Base-by-base conservation (phyloP, 2,113 vertebrate genomes). In the Cynoglossus semilaevis region DNA sequence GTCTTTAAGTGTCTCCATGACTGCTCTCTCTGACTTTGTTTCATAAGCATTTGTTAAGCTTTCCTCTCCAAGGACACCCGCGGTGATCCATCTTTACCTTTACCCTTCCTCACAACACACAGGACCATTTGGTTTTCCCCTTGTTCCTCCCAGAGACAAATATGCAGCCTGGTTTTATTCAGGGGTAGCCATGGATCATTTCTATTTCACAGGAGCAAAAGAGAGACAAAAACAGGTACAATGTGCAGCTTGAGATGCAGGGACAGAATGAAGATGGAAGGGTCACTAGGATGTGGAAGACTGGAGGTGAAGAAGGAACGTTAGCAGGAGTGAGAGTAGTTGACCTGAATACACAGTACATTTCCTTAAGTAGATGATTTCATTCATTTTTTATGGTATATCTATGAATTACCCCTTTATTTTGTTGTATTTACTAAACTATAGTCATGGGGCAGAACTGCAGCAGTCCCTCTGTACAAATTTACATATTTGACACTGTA, bases 171-270 rank as follows among this genome's bases (percentile, higher is more conserved):
- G 76, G 80, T 84, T 84, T 86, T 83, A 79, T 79, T 80, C 79
- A 68, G 70, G 11, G 38, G 45, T 81, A 74, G 79, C 77, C 71
- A 86, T 87, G 70, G 77, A 88, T 88, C 84, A 86, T 85, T 78
- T 67, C 70, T 71, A 61, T 58, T 37, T 62, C 53, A 62, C 67
- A 38, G 66, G 72, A 69, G 58, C 46, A 56, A n/a, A n/a, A n/a
- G n/a, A n/a, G 61, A 68, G 72, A 68, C 83, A 81, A 70, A 63
- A 67, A 60, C 74, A 68, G 69, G 47, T 67, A 76, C 72, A 67
- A 70, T 73, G 71, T 63, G 50, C 68, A 65, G 63, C 77, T 69
- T 67, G 63, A 78, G 74, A 78, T 53, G 65, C 37, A 67, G 55
- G 58, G 71, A 58, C 72, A 76, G 70, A 79, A 76, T 64, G 57